These are phyloP conservation scores for Emydoidea blandingii DNA, from an alignment of 2,797 vertebrate species.

Conservation along the genomic window DNA sequence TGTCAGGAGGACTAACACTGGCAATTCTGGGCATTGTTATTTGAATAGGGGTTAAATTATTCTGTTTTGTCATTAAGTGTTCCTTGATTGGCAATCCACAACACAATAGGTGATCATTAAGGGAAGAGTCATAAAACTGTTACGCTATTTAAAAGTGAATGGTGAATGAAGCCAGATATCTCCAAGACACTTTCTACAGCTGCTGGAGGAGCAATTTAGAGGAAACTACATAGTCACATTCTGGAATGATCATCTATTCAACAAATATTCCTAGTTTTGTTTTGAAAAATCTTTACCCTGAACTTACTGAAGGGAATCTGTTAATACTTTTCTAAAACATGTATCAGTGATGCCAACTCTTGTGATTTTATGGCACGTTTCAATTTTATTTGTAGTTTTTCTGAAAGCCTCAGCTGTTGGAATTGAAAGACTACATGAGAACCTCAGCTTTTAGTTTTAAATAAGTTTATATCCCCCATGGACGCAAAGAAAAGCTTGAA, in stretches of 20 bases:
- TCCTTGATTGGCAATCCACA: constrained; percentile 89
- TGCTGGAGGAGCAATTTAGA: background rate
- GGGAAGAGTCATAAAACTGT: constrained; percentile 87
- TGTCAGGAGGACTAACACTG: constrained; percentile 82
- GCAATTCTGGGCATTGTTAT: constrained; percentile 84
- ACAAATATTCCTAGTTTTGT: background rate
- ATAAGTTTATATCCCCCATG: background rate
- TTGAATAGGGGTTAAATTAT: constrained; percentile 87
- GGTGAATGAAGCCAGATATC: constrained; percentile 84
- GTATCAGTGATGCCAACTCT: background rate
- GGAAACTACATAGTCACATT: background rate
- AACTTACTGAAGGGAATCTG: background rate
- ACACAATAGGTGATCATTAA: constrained; percentile 87
- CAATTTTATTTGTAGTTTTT: background rate
- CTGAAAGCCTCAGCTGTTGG: background rate
- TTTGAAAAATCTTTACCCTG: background rate
- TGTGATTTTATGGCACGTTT: background rate
- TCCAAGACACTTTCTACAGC: constrained; percentile 57
- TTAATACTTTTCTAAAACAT: background rate
- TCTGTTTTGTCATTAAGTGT: constrained; percentile 89
- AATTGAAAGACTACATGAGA: background rate
- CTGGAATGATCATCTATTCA: background rate
- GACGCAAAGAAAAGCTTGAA: background rate
- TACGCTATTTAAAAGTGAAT: constrained; percentile 80
- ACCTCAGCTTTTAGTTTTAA: background rate